Conservation (phyloP, 2,797 vertebrate genomes). For the Mormyrops boulengeri region DNA sequence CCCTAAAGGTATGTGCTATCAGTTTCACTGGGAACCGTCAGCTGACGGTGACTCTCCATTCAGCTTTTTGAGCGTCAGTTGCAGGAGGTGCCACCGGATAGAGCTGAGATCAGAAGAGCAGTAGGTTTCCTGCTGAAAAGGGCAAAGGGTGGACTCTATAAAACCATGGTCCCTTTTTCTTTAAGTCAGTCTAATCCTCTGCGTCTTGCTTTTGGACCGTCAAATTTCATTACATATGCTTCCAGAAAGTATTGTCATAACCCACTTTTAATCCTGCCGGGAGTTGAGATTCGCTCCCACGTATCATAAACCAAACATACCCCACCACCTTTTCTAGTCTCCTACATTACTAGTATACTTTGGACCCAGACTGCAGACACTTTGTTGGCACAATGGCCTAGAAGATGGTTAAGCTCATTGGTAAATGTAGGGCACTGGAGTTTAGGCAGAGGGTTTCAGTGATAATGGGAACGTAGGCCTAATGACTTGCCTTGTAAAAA, state of each 20-base stretch:
- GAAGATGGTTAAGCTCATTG: conserved; percentile 34
- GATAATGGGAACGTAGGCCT: not conserved
- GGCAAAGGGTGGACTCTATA: not conserved
- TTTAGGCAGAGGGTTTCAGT: not conserved
- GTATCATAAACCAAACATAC: not conserved
- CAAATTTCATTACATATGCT: not conserved
- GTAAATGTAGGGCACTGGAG: conserved; percentile 29
- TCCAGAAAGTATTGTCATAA: not conserved
- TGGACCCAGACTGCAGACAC: conserved; percentile 12
- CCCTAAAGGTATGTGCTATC: not conserved
- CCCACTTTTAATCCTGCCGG: not conserved
- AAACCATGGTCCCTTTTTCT: not conserved
- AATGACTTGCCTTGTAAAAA: not conserved
- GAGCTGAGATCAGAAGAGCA: not conserved
- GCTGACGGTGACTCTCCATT: not conserved
- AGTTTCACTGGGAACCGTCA: not conserved
- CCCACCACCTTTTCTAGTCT: conserved; percentile 7
- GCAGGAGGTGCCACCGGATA: too few relatives aligned
- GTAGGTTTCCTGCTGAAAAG: not conserved
- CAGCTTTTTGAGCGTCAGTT: not conserved
- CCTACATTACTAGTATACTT: conserved; percentile 28
- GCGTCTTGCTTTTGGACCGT: not conserved
- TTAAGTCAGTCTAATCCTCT: not conserved
- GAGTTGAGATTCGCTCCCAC: not conserved
- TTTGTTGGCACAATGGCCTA: conserved; percentile 19